Evolutionary conservation across 2,888 invertebrate genomes (phyloP), one percentile per base, ranked within the genome.

Genomic region (Rotaria macrura): DNA sequence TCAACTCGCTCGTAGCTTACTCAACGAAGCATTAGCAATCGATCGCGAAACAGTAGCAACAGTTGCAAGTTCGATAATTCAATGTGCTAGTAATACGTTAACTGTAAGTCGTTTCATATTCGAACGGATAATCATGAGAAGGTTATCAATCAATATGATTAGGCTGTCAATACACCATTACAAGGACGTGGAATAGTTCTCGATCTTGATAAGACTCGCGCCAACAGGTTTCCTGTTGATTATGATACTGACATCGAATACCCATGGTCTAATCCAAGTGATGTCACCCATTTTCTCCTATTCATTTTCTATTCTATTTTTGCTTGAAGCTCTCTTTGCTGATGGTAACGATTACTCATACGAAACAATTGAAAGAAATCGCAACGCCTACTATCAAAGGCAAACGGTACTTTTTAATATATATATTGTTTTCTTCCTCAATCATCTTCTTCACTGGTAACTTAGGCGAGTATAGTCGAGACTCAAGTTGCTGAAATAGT

Each of bases 241-340:
- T 85, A 85, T 52, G 85, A 85, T 34, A 85, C 84, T 43, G 84
- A 85, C 72, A 23, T 84, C 17, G 85, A 85, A 43, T 84, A 34
- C 38, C 49, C 49, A 34, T 84, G 85, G 85, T 49, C 84, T 6
- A 85, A 85, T 57, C 52, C 52, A 47, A 85, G 84, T 84, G 84
- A n/a, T n/a, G n/a, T n/a, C n/a, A 10, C 20, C 25, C n/a, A 10
- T 29, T 9, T 29, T 57, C 5, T 20, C 1, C n/a, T 29, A n/a
- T 25, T 57, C 20, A n/a, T 38, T 6, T 38, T 38, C 47, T 47
- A 14, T 14, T 47, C 47, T 47, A 9, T 47, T 47, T 9, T 4
- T 14, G 9, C 9, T 47, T 47, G 14, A 47, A 9, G 14, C 47
- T 47, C 2, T 47, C 47, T 72, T 72, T 72, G 23, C 38, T 23